These are phyloP conservation scores for Scaptomyza tumidula DNA, from an alignment of 2,888 invertebrate genomes.

Conservation along the genomic window DNA sequence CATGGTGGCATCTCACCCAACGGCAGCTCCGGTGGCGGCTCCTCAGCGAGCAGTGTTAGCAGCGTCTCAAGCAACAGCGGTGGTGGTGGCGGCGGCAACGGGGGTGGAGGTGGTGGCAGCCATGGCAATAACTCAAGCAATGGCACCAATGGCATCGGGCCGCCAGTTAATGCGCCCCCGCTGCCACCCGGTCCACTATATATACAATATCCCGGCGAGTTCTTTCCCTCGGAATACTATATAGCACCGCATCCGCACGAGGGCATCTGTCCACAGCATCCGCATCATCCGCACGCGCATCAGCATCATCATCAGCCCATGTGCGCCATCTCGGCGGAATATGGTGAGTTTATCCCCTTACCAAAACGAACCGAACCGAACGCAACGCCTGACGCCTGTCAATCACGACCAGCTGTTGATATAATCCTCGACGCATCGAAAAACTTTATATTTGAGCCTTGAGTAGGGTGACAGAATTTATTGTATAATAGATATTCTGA, in stretches of 20 bases:
- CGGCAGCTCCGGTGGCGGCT: conserved; percentile 66
- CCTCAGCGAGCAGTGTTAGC: conserved; percentile 73
- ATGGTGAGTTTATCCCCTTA: conserved; percentile 86
- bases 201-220: conserved; percentile 84
- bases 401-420: conserved; percentile 36
- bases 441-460: conserved; percentile 33
- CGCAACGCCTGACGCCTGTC: conserved; percentile 24
- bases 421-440: conserved; percentile 22
- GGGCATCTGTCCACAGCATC: conserved; percentile 87
- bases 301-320: conserved; percentile 87
- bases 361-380: neutral
- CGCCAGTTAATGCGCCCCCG: conserved; percentile 59
- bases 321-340: conserved; percentile 90
- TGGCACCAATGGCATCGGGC: conserved; percentile 74
- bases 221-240: conserved; percentile 84
- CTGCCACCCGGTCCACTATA: conserved; percentile 81
- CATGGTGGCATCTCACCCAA: conserved; percentile 64
- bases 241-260: conserved; percentile 84
- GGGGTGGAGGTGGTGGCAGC: conserved; percentile 13
- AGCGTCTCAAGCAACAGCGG: conserved; percentile 71
- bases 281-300: conserved; percentile 74
- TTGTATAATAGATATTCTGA: neutral
- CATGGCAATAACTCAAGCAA: conserved; percentile 60
- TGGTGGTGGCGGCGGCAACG: conserved; percentile 43
- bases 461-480: neutral